Evolutionary conservation across 2,888 invertebrate species (phyloP).

Genomic region (Caenorhabditis macrosperma): DNA sequence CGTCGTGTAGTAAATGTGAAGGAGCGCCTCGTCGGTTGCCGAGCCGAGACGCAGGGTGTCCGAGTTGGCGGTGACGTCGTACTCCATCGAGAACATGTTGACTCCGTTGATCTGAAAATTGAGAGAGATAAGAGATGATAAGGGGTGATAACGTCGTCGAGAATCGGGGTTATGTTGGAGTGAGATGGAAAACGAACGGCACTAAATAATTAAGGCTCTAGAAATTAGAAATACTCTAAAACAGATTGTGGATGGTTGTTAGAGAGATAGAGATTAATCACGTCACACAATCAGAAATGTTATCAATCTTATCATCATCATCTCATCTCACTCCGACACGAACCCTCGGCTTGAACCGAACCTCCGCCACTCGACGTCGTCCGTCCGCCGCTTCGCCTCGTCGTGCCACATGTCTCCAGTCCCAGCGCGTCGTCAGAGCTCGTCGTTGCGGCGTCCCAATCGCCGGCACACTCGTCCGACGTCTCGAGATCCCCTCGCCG

Average conservation of each 20-base stretch:
- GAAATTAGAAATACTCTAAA: too few species aligned
- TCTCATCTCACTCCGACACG: constrained; percentile 40
- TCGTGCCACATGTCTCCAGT: constrained; percentile 94
- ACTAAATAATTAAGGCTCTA: too few species aligned
- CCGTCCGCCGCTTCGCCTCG: constrained; percentile 83
- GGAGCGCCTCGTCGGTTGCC: constrained; percentile 52
- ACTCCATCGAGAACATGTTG: constrained; percentile 63
- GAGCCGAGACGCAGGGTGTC: constrained; percentile 45
- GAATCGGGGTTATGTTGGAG: too few species aligned
- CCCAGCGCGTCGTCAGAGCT: constrained; percentile 92
- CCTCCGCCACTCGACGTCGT: constrained; percentile 67
- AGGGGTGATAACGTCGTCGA: constrained; percentile 25
- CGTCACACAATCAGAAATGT: too few species aligned
- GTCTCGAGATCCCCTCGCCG: constrained; percentile 43
- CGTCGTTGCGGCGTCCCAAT: constrained; percentile 83
- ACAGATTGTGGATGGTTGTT: too few species aligned
- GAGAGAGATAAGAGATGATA: background rate
- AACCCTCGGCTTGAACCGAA: constrained; percentile 80
- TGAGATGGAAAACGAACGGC: too few species aligned
- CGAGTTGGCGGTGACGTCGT: constrained; percentile 36
- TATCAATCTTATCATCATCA: constrained; percentile 4
- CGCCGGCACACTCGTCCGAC: constrained; percentile 51
- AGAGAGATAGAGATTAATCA: too few species aligned
- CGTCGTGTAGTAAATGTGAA: constrained; percentile 57
- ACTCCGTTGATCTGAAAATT: constrained; percentile 68